A percentile compares a stretch with the other conserved stretches of the same genome.
Evolutionary conservation across 1,140 invertebrate species (phyloP).

Genomic region (Limonius californicus): DNA sequence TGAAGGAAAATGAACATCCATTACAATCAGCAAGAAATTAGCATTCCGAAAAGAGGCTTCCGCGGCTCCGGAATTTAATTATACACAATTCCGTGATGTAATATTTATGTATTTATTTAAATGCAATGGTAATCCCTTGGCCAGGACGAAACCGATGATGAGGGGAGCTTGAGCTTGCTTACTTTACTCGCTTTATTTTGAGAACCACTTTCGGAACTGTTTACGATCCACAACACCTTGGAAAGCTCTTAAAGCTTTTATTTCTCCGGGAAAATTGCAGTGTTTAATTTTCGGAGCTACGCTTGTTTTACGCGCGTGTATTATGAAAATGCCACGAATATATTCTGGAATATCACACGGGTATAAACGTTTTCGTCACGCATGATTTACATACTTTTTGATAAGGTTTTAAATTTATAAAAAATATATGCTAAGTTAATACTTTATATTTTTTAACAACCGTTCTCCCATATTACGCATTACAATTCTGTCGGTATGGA

Average conservation of each 20-base stretch:
- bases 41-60: slow-evolving; percentile 44
- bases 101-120: slow-evolving; percentile 51
- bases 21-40: slow-evolving; percentile 46
- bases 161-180: slow-evolving; percentile 21
- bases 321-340: neutral
- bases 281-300: neutral
- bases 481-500: no score
- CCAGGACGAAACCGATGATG: slow-evolving; percentile 30
- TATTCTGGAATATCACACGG: neutral
- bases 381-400: no score
- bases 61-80: slow-evolving; percentile 46
- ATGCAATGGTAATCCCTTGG: slow-evolving; percentile 47
- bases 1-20: slow-evolving; percentile 41
- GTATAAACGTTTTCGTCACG: no score
- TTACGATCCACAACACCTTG: slow-evolving; percentile 12
- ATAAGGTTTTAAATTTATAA: no score
- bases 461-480: no score
- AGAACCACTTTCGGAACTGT: slow-evolving; percentile 14
- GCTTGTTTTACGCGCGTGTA: neutral
- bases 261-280: slow-evolving; percentile 5
- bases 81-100: slow-evolving; percentile 48
- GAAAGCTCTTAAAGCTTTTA: slow-evolving; percentile 12
- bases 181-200: slow-evolving; percentile 21
- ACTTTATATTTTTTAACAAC: no score
- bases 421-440: no score